Conservation (phyloP, 30 jellyfish, hydroid and myxozoan species). For the Haliclystus octoradiatus region DNA sequence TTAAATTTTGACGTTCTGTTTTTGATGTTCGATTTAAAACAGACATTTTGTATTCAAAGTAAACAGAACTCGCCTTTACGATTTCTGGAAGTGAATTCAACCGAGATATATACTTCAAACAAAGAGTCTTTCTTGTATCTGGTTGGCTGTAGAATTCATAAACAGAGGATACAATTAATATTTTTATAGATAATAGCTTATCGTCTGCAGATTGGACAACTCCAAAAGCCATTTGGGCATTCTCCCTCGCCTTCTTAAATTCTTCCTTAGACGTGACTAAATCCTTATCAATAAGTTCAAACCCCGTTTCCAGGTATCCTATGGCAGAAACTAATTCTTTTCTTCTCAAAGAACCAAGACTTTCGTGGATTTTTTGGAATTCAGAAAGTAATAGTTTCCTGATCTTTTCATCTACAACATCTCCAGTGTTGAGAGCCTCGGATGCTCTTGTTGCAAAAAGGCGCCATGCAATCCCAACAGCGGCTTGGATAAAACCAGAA, state of each 20-base stretch:
- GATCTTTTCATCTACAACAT: conserved; percentile 63
- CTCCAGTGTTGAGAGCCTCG: conserved; percentile 57
- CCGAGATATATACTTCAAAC: conserved; percentile 55
- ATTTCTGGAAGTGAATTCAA: conserved; percentile 84
- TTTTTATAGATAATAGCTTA: conserved; percentile 64
- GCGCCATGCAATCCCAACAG: conserved; percentile 69
- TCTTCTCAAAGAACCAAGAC: conserved; percentile 67
- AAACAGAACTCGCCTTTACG: conserved; percentile 45
- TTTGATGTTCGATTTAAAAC: background rate
- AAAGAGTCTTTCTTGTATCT: conserved; percentile 62
- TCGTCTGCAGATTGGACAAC: conserved; percentile 70
- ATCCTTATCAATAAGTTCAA: conserved; percentile 50
- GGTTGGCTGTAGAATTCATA: conserved; percentile 63
- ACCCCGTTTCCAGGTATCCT: conserved; percentile 73
- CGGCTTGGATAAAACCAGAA: background rate
- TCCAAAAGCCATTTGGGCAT: conserved; percentile 92
- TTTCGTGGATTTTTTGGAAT: conserved; percentile 71
- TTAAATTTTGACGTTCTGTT: background rate
- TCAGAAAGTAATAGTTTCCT: conserved; percentile 70
- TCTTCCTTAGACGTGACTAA: conserved; percentile 49
- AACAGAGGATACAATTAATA: conserved; percentile 45
- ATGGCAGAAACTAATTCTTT: conserved; percentile 84
- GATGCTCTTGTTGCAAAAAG: conserved; percentile 78
- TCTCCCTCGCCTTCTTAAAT: conserved; percentile 74
- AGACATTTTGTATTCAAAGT: conserved; percentile 16